phyloP scores from a whole-genome alignment of 2,113 vertebrate species.

The Pristiophorus japonicus region DNA sequence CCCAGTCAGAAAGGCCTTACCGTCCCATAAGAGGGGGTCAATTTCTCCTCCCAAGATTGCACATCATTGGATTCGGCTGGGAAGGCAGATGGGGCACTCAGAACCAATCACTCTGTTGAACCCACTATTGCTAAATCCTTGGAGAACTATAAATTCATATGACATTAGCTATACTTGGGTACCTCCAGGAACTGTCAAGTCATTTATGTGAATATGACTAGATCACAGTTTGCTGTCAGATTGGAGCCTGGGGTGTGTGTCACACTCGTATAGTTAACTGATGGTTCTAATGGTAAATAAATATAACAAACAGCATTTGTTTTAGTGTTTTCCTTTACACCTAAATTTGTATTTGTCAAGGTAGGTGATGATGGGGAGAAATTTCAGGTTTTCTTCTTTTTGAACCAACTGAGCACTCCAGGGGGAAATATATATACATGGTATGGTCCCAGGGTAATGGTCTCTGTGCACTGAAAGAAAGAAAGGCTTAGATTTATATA shows the following conservation, averaged over 20 bases:
- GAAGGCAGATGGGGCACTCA: neutral
- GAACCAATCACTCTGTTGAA: neutral
- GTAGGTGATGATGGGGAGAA: neutral
- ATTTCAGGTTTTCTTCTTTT: neutral
- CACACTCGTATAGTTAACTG: neutral
- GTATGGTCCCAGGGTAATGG: too few species aligned
- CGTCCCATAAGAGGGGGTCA: too few species aligned
- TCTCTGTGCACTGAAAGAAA: neutral
- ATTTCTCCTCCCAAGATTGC: too few species aligned
- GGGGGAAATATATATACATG: neutral
- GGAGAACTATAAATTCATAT: neutral
- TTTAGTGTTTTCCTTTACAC: neutral
- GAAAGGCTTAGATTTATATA: too few species aligned
- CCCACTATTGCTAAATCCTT: neutral
- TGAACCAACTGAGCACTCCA: neutral
- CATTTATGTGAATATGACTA: neutral
- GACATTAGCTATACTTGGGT: neutral
- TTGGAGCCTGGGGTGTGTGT: neutral
- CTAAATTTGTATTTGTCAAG: neutral
- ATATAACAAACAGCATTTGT: neutral
- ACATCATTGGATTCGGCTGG: neutral
- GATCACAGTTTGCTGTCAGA: slow-evolving; percentile 21
- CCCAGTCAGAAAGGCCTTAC: too few species aligned
- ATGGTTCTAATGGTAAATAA: neutral
- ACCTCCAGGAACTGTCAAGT: neutral